Evolutionary conservation across 2,888 invertebrate genomes (phyloP).

Genomic region (Cacoxenus indagator): DNA sequence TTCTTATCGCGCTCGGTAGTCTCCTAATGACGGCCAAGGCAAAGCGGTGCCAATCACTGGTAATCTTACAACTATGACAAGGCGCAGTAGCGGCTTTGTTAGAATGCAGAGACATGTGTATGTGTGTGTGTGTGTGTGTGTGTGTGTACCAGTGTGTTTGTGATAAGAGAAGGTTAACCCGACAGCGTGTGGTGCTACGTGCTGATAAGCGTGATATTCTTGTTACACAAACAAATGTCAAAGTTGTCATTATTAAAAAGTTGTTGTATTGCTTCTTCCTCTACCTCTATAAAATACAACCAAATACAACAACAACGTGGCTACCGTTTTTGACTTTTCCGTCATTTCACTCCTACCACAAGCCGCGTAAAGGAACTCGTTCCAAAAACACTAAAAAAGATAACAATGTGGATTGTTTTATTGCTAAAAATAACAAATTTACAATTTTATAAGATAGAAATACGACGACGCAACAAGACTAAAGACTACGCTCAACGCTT

Average conservation of each 20-base stretch:
- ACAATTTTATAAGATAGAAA: too few species aligned
- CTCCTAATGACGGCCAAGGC: background rate
- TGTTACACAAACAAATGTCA: conserved; percentile 1
- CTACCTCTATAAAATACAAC: background rate
- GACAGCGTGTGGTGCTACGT: background rate
- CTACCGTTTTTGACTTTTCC: too few species aligned
- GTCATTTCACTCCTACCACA: too few species aligned
- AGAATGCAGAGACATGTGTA: background rate
- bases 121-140: background rate
- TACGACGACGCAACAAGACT: background rate
- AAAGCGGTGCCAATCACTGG: conserved; percentile 3
- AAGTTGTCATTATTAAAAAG: background rate
- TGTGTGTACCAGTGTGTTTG: too few species aligned
- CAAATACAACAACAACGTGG: background rate
- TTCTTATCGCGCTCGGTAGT: background rate
- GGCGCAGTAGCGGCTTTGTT: background rate
- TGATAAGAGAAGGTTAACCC: background rate
- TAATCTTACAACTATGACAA: conserved; percentile 2
- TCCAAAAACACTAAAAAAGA: too few species aligned
- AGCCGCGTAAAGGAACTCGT: too few species aligned
- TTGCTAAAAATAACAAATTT: too few species aligned
- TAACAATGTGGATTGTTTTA: too few species aligned
- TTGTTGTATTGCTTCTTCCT: background rate
- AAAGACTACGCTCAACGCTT: too few species aligned
- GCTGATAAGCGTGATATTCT: conserved; percentile 1